Evolutionary conservation across 1,140 invertebrate species (phyloP).

Genomic region (Drosophila nasuta): DNA sequence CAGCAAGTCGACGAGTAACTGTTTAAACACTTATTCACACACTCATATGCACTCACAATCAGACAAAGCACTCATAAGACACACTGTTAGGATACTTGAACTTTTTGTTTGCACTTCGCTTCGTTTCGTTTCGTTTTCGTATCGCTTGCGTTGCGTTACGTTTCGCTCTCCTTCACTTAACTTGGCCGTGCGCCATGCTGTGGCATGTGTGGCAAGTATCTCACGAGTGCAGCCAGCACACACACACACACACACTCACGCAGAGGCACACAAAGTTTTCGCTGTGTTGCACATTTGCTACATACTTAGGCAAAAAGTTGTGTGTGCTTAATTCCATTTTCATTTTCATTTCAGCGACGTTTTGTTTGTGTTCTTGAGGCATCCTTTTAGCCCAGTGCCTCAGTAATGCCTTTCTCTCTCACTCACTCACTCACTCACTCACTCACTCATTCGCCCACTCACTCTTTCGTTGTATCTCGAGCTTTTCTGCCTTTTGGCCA

Average conservation of each 20-base stretch:
- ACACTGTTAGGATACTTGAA: slow-evolving; percentile 61
- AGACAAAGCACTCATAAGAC: slow-evolving; percentile 52
- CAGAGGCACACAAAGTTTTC: not conserved
- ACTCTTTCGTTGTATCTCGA: slow-evolving; percentile 14
- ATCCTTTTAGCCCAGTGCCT: slow-evolving; percentile 42
- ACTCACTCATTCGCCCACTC: slow-evolving; percentile 12
- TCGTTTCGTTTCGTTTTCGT: not conserved
- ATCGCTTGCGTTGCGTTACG: slow-evolving; percentile 28
- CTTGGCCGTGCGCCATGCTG: not conserved
- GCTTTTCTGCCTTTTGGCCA: slow-evolving; percentile 23
- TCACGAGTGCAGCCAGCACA: slow-evolving; percentile 21
- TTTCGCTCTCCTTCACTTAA: not conserved
- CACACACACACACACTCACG: not conserved
- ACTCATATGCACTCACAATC: slow-evolving; percentile 43
- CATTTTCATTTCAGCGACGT: slow-evolving; percentile 62
- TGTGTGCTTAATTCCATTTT: slow-evolving; percentile 80
- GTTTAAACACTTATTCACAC: slow-evolving; percentile 51
- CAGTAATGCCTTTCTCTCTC: slow-evolving; percentile 26
- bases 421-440: not conserved
- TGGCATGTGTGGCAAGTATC: slow-evolving; percentile 34
- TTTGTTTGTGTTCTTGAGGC: slow-evolving; percentile 66
- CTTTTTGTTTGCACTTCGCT: slow-evolving; percentile 52
- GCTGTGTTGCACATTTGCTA: slow-evolving; percentile 4
- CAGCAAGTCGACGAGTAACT: slow-evolving; percentile 31
- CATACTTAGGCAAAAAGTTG: slow-evolving; percentile 40